These are phyloP conservation scores for Scaptomyza hsui DNA, from an alignment of 1,140 invertebrate genomes.

Conservation along the genomic window DNA sequence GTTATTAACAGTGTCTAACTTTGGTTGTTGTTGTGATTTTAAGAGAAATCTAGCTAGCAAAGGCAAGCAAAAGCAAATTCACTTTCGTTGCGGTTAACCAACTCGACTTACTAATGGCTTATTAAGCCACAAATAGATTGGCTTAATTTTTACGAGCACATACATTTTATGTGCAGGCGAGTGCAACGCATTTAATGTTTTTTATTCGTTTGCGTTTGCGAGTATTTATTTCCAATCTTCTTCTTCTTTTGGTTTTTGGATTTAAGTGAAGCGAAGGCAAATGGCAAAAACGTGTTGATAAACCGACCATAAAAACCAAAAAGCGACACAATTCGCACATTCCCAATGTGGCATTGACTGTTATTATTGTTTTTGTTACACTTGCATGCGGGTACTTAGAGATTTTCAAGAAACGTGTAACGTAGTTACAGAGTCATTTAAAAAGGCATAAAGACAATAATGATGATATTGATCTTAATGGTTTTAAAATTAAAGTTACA, in stretches of 20 bases:
- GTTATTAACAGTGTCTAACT: slow-evolving; percentile 51
- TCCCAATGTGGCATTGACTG: slow-evolving; percentile 9
- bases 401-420: background rate
- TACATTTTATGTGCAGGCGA: slow-evolving; percentile 64
- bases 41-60: slow-evolving; percentile 63
- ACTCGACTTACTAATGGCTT: slow-evolving; percentile 78
- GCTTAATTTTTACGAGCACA: slow-evolving; percentile 60
- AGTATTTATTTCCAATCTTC: slow-evolving; percentile 20
- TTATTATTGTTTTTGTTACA: background rate
- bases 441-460: too few relatives aligned
- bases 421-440: background rate
- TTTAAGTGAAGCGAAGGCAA: slow-evolving; percentile 23
- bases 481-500: too few relatives aligned
- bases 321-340: slow-evolving; percentile 39
- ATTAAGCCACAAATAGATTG: slow-evolving; percentile 77
- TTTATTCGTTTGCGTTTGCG: background rate
- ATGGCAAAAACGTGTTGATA: slow-evolving; percentile 47
- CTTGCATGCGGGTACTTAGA: background rate
- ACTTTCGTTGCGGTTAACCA: slow-evolving; percentile 81
- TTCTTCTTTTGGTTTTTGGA: slow-evolving; percentile 13
- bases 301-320: slow-evolving; percentile 43
- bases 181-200: slow-evolving; percentile 64
- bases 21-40: slow-evolving; percentile 36
- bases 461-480: too few relatives aligned
- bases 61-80: slow-evolving; percentile 61